Conservation (phyloP, 2,797 vertebrate species). For the Argyrosomus regius region DNA sequence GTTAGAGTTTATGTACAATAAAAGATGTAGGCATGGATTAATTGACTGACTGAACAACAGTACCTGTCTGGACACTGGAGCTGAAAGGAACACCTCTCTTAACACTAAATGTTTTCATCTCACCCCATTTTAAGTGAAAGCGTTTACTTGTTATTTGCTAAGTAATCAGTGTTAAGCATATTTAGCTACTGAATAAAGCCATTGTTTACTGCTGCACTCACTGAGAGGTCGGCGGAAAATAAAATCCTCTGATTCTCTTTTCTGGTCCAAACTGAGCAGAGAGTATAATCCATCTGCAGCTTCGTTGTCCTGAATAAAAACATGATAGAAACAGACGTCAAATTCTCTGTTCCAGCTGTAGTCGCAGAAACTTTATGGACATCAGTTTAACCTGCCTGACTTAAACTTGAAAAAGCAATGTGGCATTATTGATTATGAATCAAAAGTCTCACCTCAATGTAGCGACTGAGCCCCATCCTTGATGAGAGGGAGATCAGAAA, state of each 20-base stretch:
- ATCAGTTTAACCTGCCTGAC: neutral
- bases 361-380: slow-evolving; percentile 34
- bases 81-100: neutral
- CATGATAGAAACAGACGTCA: slow-evolving; percentile 12
- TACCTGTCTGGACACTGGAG: neutral
- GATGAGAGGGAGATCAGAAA: slow-evolving; percentile 87
- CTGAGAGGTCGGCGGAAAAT: slow-evolving; percentile 90
- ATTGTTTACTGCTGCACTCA: slow-evolving; percentile 82
- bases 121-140: slow-evolving; percentile 6
- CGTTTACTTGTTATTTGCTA: neutral
- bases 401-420: neutral
- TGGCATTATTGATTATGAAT: neutral
- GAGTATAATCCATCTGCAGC: slow-evolving; percentile 86
- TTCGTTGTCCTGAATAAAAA: slow-evolving; percentile 82
- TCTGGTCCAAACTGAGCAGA: slow-evolving; percentile 87
- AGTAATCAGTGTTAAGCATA: neutral
- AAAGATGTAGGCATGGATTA: neutral
- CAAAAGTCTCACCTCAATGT: slow-evolving; percentile 88
- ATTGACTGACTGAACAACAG: neutral
- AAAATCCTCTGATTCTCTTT: slow-evolving; percentile 88
- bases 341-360: neutral
- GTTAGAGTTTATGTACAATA: neutral
- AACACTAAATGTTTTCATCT: slow-evolving; percentile 1
- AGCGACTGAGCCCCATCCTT: slow-evolving; percentile 86
- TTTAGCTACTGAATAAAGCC: slow-evolving; percentile 38